Evolutionary conservation across 2,113 vertebrate species (phyloP).

Genomic region (Bucco capensis): DNA sequence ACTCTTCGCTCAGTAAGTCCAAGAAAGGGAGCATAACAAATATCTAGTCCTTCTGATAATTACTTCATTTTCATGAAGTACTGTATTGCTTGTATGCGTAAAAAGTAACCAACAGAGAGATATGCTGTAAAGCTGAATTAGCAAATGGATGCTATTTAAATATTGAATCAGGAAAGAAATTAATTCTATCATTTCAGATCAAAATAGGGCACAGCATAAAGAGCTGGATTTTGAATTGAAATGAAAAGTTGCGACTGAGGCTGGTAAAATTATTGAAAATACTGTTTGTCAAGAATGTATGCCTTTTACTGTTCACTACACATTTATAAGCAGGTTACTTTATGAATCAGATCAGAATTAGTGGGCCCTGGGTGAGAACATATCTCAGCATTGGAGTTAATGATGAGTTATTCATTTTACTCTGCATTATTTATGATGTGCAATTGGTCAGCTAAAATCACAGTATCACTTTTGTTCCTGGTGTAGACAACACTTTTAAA

Average conservation of each 20-base stretch:
- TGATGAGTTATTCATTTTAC: constrained; percentile 45
- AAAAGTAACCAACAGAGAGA: background rate
- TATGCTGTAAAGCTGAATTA: background rate
- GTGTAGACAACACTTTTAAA: background rate
- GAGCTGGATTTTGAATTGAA: constrained; percentile 7
- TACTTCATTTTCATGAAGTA: constrained; percentile 8
- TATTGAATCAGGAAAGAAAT: constrained; percentile 11
- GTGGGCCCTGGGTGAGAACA: constrained; percentile 17
- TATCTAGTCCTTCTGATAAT: background rate
- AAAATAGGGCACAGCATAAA: background rate
- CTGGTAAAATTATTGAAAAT: constrained; percentile 13
- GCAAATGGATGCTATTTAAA: constrained; percentile 19
- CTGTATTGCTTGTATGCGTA: background rate
- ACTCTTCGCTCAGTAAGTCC: background rate
- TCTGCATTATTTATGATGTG: constrained; percentile 48
- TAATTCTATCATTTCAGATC: constrained; percentile 8
- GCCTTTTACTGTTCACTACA: background rate
- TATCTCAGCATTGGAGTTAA: constrained; percentile 1
- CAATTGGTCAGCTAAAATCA: constrained; percentile 57
- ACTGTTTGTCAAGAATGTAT: background rate
- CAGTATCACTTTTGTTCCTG: background rate
- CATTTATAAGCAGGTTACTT: background rate
- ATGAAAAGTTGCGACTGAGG: constrained; percentile 2
- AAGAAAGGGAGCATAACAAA: constrained; percentile 2
- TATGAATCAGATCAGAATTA: constrained; percentile 33